These are phyloP conservation scores for Galaxias olidus DNA, from an alignment of 2,797 vertebrate genomes.

Conservation along the genomic window DNA sequence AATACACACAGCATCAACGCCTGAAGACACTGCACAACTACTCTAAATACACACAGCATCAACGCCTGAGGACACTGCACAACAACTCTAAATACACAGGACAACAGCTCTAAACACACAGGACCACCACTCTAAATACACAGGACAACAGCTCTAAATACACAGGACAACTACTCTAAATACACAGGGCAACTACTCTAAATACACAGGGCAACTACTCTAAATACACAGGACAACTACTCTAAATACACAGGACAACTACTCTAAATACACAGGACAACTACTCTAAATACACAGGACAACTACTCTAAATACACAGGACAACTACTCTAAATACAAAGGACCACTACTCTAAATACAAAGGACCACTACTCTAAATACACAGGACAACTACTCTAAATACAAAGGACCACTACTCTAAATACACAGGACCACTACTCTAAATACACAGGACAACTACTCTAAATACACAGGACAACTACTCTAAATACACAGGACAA, in stretches of 20 bases:
- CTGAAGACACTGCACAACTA: conserved; percentile 23
- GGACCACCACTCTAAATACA: too few relatives aligned
- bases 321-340: neutral
- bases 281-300: neutral
- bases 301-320: conserved; percentile 1
- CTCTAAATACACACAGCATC: too few relatives aligned
- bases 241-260: conserved; percentile 4
- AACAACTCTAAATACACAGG: conserved; percentile 1
- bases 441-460: conserved; percentile 1
- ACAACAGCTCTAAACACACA: neutral
- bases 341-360: too few relatives aligned
- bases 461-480: conserved; percentile 4
- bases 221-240: conserved; percentile 1
- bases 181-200: conserved; percentile 4
- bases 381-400: conserved; percentile 1
- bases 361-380: too few relatives aligned
- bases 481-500: conserved; percentile 2
- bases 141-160: conserved; percentile 1
- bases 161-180: conserved; percentile 1
- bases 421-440: conserved; percentile 7
- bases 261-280: conserved; percentile 2
- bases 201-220: conserved; percentile 3
- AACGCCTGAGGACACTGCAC: conserved; percentile 50
- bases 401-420: too few relatives aligned
- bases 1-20: too few relatives aligned